These are phyloP conservation scores for Knipowitschia caucasica DNA, from an alignment of 2,797 vertebrate genomes.

Conservation along the genomic window DNA sequence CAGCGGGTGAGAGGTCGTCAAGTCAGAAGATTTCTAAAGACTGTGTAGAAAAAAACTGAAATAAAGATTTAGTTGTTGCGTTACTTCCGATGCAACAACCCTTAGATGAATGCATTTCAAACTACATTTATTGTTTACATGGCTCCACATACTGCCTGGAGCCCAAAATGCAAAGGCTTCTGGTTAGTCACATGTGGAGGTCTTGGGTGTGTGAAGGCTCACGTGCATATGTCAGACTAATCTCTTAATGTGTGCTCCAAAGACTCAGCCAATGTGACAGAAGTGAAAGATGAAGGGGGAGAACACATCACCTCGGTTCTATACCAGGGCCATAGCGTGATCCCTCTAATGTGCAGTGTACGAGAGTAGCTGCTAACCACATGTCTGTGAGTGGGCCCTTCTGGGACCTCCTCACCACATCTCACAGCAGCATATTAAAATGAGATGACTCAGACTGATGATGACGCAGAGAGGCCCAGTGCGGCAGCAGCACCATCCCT, in stretches of 20 bases:
- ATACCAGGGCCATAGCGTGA: constrained; percentile 12
- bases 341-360: constrained; percentile 23
- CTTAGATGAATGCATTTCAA: too few species aligned
- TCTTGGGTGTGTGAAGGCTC: constrained; percentile 38
- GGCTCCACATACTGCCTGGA: constrained; percentile 21
- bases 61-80: too few species aligned
- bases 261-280: constrained; percentile 5
- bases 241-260: constrained; percentile 20
- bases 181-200: constrained; percentile 54
- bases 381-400: constrained; percentile 19
- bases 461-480: constrained; percentile 58
- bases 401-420: constrained; percentile 35
- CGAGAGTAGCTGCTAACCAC: constrained; percentile 22
- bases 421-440: constrained; percentile 67
- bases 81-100: too few species aligned
- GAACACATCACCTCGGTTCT: not conserved
- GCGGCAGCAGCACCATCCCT: constrained; percentile 9
- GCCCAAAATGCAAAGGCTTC: constrained; percentile 38
- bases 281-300: not conserved
- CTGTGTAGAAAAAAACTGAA: too few species aligned
- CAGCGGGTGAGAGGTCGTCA: too few species aligned
- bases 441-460: constrained; percentile 62
- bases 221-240: constrained; percentile 35
- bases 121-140: constrained; percentile 15
- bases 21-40: too few species aligned